phyloP scores from a whole-genome alignment of 2,888 invertebrate genomes.

The Neria commutata region DNA sequence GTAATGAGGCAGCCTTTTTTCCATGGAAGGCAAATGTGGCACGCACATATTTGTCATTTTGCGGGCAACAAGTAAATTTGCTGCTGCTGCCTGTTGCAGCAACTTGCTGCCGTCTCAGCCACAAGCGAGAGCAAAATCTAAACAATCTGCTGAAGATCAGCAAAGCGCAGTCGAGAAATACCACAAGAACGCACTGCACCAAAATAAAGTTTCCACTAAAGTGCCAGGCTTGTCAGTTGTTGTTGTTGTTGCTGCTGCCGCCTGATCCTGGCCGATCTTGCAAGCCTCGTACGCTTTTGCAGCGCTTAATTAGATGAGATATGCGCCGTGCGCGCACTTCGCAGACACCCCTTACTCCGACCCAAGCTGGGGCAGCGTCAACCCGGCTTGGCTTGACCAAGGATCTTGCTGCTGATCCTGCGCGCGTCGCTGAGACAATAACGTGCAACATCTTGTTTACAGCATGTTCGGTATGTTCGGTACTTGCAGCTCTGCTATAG shows the following conservation, averaged over 20 bases:
- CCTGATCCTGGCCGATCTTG: slow-evolving; percentile 11
- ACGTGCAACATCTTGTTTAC: slow-evolving; percentile 49
- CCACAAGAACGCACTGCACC: neutral
- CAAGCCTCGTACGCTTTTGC: slow-evolving; percentile 8
- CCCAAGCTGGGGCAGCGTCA: neutral
- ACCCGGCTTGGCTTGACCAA: slow-evolving; percentile 7
- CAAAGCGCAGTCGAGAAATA: neutral
- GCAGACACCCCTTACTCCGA: slow-evolving; percentile 34
- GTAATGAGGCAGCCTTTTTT: slow-evolving; percentile 37
- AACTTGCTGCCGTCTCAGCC: neutral
- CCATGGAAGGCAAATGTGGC: neutral
- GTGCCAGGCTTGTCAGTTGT: neutral
- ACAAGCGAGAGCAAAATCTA: neutral
- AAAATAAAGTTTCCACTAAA: too few relatives aligned
- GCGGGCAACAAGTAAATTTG: neutral
- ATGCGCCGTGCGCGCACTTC: slow-evolving; percentile 19
- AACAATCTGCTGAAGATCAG: neutral
- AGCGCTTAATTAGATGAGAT: slow-evolving; percentile 49
- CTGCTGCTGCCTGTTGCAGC: neutral
- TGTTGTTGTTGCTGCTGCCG: neutral
- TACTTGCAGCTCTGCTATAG: neutral
- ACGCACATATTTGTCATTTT: slow-evolving; percentile 19
- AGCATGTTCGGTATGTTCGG: slow-evolving; percentile 47
- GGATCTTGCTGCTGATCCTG: neutral
- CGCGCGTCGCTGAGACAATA: slow-evolving; percentile 20